Base-by-base conservation (phyloP, 2,888 invertebrate genomes). In the Vandiemenella viatica region DNA sequence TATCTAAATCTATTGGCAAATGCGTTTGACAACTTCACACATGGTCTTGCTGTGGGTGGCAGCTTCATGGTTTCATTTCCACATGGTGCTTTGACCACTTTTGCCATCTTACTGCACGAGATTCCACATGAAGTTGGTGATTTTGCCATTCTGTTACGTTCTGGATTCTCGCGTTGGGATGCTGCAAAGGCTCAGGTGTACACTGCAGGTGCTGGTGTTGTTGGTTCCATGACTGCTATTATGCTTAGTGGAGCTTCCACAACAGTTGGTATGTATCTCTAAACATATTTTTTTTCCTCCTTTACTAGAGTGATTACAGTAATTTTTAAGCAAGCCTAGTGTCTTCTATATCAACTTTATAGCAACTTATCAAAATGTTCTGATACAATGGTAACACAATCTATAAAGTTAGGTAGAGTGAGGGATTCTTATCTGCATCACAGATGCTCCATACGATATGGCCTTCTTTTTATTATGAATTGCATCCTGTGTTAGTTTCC, bases 81-180 rank as follows among this genome's bases (percentile, higher is more conserved):
- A 61, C 82, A 93, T 48, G 97, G 97, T 0, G 63, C 87, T 8
- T 73, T 97, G 53, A 96, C 96, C 10, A 96, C 96, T 0, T 82
- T 92, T 63, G 95, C 96, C 43, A 96, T 92, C 63, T 71, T 81
- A 67, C 81, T 97, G 20, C 97, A 97, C 63, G 96, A 97, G 70
- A 89, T 98, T 50, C 97, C 97, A 0, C 97, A 98, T 64, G 97
- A 98, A 68, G 84, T 97, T n/a, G 95, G 95, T 0, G 97, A 98
- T 67, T 97, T 97, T 67, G 97, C 96, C 13, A 97, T 98, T 57
- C 69, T 98, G 32, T 72, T 98, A 49, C 82, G 79, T 55, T 85
- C 89, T 42, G 97, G 97, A 1, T 97, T 97, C 67, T 83, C 83
- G 48, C 73, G 92, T 58, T 90, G 89, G 86, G 86, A 88, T 61